Evolutionary conservation across 2,888 invertebrate genomes (phyloP), one percentile per base, ranked within the genome.

Genomic region (Zaprionus lineosus): DNA sequence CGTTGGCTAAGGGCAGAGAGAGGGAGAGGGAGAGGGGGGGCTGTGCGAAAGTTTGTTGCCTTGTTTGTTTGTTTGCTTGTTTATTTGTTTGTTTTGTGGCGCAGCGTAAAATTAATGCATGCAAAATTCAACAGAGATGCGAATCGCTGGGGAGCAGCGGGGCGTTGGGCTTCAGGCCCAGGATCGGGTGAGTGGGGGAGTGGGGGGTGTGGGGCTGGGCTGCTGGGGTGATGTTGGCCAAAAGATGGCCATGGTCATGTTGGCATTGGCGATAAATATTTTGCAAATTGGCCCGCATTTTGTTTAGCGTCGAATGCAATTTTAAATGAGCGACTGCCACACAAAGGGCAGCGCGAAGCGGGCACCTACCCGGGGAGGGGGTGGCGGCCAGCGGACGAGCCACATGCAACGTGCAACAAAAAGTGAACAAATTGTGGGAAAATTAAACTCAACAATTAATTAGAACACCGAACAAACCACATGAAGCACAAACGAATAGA

Each of bases 221-320:
- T 8, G 11, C 9, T 16, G 8, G 19, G 15, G 8, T 5, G 8
- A 36, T 12, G 41, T 6, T 12, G 40, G 37, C n/a, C 19, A 16
- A 24, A 16, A 41, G 58, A 47, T 67, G 37, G 46, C 9, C 16
- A 33, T 14, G 41, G 19, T 51, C 58, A 63, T 63, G 63, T 57
- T 71, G 50, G 53, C 43, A 58, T 59, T 51, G 61, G 47, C 59
- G 66, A 56, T 66, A 73, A 75, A 71, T 73, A 75, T 62, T 73
- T 73, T 66, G 72, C 52, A 73, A 70, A 73, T 62, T 75, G 75
- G 72, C 72, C 66, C 72, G 66, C 66, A 73, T 73, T 73, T 73
- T 71, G 72, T 73, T 74, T 56, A 53, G 61, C 71, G 66, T 74
- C 72, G 62, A 71, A 75, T 65, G 72, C 71, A 73, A 73, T 73